Evolutionary conservation across 2,113 vertebrate genomes (phyloP).

Genomic region (Zosterops hypoxanthus): DNA sequence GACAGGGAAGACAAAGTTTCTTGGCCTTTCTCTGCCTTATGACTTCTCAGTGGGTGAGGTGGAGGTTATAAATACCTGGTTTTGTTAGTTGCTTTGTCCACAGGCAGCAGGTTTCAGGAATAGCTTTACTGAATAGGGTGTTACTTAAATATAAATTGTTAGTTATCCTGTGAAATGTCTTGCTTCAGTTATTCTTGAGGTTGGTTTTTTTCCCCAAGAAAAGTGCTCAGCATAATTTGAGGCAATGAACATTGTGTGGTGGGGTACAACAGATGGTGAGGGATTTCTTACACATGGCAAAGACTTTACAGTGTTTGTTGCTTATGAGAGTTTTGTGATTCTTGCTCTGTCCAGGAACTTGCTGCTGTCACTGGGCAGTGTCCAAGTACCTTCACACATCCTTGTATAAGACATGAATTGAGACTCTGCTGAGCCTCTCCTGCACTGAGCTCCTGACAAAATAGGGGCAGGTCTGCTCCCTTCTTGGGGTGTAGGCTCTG

Average conservation of each 20-base stretch:
- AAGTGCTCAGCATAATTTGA: background rate
- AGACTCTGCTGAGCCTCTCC: background rate
- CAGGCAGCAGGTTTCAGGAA: background rate
- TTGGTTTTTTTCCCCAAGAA: background rate
- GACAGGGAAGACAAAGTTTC: background rate
- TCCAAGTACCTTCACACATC: background rate
- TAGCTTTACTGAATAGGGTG: background rate
- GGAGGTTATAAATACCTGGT: background rate
- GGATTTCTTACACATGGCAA: fast-evolving
- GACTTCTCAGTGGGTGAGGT: background rate
- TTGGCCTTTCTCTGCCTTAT: background rate
- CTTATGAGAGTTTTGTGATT: background rate
- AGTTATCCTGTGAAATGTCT: background rate
- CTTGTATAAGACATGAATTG: background rate
- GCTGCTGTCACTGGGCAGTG: background rate
- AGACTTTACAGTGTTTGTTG: background rate
- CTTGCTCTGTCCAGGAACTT: background rate
- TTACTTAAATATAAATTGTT: background rate
- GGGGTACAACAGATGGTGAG: fast-evolving
- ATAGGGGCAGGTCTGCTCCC: background rate
- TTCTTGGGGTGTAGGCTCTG: background rate
- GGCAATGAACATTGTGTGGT: fast-evolving
- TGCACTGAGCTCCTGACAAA: background rate
- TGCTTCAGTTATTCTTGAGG: background rate
- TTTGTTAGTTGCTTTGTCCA: background rate